A percentile compares a stretch with the other conserved stretches of the same genome.
phyloP scores from a whole-genome alignment of 1,140 invertebrate species.

The Drosophila ercepeae region DNA sequence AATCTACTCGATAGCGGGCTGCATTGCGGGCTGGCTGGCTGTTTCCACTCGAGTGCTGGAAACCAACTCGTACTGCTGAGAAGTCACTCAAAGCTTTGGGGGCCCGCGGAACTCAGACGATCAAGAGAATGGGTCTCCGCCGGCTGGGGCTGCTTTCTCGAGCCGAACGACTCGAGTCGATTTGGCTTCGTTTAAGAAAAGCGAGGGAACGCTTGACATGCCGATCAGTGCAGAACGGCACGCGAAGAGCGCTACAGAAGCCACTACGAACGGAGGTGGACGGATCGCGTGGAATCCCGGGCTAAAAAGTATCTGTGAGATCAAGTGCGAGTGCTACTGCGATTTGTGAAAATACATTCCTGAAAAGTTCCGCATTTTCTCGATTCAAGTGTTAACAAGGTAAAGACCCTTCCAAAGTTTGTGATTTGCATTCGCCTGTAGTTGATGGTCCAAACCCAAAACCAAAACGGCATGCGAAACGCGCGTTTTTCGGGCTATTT shows the following conservation, averaged over 20 bases:
- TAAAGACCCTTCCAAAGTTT: slow-evolving; percentile 11
- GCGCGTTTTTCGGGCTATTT: slow-evolving; percentile 51
- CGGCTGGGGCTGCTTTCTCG: background rate
- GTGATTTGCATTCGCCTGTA: slow-evolving; percentile 27
- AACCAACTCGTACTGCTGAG: too few species aligned
- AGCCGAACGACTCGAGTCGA: slow-evolving; percentile 25
- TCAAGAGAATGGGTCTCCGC: background rate
- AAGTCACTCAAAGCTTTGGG: slow-evolving; percentile 19
- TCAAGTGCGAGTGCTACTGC: slow-evolving; percentile 32
- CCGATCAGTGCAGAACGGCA: slow-evolving; percentile 61
- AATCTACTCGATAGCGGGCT: slow-evolving; percentile 18
- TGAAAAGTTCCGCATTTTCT: slow-evolving; percentile 7
- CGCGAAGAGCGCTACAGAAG: slow-evolving; percentile 49
- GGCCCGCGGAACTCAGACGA: background rate
- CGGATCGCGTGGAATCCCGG: slow-evolving; percentile 17
- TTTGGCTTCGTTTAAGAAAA: slow-evolving; percentile 10
- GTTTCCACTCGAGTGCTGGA: slow-evolving; percentile 12
- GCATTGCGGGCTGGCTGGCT: background rate
- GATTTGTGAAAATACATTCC: slow-evolving; percentile 31
- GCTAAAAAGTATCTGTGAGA: slow-evolving; percentile 18
- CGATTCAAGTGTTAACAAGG: slow-evolving; percentile 31
- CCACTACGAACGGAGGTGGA: slow-evolving; percentile 3
- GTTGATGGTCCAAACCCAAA: background rate
- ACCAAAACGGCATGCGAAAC: slow-evolving; percentile 38
- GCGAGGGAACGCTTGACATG: slow-evolving; percentile 17